phyloP scores from a whole-genome alignment of 2,888 invertebrate genomes.

The Branchellion lobata region DNA sequence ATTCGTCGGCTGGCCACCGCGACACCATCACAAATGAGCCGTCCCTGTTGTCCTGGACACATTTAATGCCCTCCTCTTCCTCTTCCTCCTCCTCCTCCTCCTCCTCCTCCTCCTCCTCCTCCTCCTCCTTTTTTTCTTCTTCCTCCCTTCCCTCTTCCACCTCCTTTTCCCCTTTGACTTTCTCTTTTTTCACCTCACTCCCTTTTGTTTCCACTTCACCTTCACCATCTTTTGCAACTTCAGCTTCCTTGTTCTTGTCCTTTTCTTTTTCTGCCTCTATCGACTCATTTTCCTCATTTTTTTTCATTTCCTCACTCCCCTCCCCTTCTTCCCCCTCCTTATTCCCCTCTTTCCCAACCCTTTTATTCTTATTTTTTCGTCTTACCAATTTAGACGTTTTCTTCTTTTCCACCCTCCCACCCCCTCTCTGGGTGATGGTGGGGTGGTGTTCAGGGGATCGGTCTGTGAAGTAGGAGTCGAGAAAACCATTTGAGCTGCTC shows the following conservation, averaged over 20 bases:
- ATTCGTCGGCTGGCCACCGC: too few species aligned
- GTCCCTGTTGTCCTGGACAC: too few species aligned
- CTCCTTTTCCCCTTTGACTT: background rate
- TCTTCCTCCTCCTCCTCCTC: conserved; percentile 16
- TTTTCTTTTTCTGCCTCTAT: too few species aligned
- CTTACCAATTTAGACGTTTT: too few species aligned
- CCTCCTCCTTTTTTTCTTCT: background rate
- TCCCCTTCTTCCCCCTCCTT: too few species aligned
- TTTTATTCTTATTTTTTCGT: too few species aligned
- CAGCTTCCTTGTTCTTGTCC: too few species aligned
- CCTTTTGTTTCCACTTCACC: conserved; percentile 1
- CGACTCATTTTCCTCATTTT: too few species aligned
- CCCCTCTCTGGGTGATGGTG: conserved; percentile 11
- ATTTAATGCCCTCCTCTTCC: background rate
- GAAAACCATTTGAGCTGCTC: background rate
- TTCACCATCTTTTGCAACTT: background rate
- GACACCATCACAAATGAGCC: too few species aligned
- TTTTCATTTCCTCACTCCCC: too few species aligned
- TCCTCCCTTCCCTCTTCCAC: background rate
- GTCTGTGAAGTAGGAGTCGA: background rate
- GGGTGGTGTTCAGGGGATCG: conserved; percentile 4
- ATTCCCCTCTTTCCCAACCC: too few species aligned
- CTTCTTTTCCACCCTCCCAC: background rate
- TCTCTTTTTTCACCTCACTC: background rate
- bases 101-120: background rate